Conservation (phyloP, 2,797 vertebrate species). For the Parauchenoglanis ngamensis region DNA sequence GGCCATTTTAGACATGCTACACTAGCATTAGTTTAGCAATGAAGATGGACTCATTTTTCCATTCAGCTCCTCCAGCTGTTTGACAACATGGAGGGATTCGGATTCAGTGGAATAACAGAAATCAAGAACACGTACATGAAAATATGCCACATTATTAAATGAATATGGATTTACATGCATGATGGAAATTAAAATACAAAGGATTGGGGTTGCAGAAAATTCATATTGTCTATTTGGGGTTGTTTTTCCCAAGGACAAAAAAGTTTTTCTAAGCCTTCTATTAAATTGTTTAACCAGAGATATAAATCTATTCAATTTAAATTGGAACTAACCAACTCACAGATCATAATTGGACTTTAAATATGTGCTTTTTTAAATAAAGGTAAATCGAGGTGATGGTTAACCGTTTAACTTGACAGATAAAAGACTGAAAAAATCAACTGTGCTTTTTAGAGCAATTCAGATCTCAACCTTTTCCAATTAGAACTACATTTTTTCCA, state of each 20-base stretch:
- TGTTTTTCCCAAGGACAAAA: background rate
- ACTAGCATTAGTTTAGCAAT: background rate
- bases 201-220: too few species aligned
- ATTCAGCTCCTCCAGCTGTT: too few species aligned
- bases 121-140: too few species aligned
- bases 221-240: background rate
- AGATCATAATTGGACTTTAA: background rate
- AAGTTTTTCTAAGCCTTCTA: background rate
- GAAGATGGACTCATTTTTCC: background rate
- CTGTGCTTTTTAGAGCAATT: background rate
- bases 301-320: background rate
- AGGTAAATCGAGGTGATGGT: background rate
- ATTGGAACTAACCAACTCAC: background rate
- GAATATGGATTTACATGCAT: too few species aligned
- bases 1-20: background rate
- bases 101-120: too few species aligned
- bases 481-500: background rate
- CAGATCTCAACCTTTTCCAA: background rate
- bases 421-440: background rate
- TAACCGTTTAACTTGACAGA: background rate
- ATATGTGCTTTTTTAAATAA: background rate
- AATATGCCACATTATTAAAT: too few species aligned
- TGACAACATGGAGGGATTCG: too few species aligned
- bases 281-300: background rate
- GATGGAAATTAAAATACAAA: background rate